phyloP scores from a whole-genome alignment of 2,888 invertebrate species.

The Aleiodes leptofemur region DNA sequence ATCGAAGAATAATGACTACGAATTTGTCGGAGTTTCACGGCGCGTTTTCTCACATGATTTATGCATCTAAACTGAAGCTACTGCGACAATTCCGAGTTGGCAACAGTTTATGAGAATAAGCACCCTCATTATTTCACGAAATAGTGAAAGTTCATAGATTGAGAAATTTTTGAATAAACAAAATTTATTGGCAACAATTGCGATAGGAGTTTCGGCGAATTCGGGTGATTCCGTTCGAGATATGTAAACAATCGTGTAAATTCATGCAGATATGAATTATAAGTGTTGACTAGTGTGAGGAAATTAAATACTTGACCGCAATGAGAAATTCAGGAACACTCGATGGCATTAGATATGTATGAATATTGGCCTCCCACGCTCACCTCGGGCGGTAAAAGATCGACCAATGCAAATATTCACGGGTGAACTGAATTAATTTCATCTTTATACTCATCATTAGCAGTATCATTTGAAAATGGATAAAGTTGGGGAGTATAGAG shows the following conservation, averaged over 20 bases:
- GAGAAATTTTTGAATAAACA: no score
- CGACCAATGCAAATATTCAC: conserved; percentile 52
- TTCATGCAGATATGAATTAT: neutral
- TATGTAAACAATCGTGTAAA: conserved; percentile 10
- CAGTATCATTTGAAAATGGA: neutral
- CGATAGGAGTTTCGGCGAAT: conserved; percentile 2
- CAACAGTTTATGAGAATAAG: no score
- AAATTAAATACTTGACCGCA: no score
- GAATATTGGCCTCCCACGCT: neutral
- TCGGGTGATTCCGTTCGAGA: neutral
- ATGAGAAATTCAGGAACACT: no score
- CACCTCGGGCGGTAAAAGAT: neutral
- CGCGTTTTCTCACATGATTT: conserved; percentile 32
- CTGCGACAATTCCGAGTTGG: conserved; percentile 1
- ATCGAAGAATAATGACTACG: neutral
- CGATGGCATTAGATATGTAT: no score
- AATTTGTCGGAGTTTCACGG: conserved; percentile 17
- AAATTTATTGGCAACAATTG: conserved; percentile 6
- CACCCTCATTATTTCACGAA: no score
- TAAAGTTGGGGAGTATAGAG: conserved; percentile 13
- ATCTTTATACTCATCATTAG: neutral
- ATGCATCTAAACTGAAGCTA: conserved; percentile 44
- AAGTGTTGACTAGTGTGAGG: neutral
- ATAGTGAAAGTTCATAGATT: no score
- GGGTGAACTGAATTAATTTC: conserved; percentile 39